Evolutionary conservation across 1,140 invertebrate species (phyloP).

Genomic region (Eumeta japonica): DNA sequence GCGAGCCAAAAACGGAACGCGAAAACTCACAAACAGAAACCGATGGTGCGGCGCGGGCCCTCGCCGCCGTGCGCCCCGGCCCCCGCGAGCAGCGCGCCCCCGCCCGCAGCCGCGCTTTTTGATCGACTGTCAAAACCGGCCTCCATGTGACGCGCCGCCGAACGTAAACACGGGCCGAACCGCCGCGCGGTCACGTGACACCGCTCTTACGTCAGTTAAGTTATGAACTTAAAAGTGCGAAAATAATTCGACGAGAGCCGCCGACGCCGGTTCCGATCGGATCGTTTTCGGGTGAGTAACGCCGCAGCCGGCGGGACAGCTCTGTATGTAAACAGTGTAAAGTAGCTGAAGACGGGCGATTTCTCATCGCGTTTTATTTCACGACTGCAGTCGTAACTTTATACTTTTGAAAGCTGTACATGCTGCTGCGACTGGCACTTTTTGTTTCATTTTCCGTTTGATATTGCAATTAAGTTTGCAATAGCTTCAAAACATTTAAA

Average conservation of each 20-base stretch:
- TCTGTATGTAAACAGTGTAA: constrained; percentile 16
- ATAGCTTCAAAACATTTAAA: no score
- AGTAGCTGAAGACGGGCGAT: background rate
- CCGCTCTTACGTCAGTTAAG: constrained; percentile 31
- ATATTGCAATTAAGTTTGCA: no score
- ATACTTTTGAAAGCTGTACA: no score
- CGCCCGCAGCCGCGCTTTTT: constrained; percentile 45
- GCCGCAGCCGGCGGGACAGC: no score
- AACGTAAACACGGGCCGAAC: constrained; percentile 57
- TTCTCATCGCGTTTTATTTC: background rate
- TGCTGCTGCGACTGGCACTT: no score
- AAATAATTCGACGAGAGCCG: constrained; percentile 46
- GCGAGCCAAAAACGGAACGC: constrained; percentile 48
- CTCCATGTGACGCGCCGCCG: constrained; percentile 50
- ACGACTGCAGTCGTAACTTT: no score
- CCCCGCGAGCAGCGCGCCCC: constrained; percentile 14
- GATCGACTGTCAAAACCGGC: constrained; percentile 50
- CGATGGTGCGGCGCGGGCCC: constrained; percentile 13
- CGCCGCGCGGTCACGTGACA: background rate
- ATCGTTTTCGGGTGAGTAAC: constrained; percentile 51
- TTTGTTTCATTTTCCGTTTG: no score
- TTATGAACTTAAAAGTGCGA: constrained; percentile 48
- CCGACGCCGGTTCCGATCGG: constrained; percentile 29
- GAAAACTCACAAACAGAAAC: constrained; percentile 32
- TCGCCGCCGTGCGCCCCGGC: constrained; percentile 9